Conservation (phyloP, 2,113 vertebrate genomes). For the Solea senegalensis region DNA sequence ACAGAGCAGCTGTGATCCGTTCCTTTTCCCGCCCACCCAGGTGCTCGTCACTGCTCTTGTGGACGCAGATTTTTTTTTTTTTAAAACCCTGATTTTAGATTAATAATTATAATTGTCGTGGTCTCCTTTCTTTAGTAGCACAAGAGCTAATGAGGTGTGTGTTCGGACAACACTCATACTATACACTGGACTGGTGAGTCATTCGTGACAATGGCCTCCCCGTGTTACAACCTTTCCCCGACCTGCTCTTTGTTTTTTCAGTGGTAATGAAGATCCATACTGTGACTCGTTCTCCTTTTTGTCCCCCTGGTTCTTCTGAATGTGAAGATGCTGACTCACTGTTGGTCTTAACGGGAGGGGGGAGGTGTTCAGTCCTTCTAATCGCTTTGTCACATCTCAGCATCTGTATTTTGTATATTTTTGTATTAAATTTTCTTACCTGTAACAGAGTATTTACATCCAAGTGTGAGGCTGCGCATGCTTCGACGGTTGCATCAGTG, state of each 20-base stretch:
- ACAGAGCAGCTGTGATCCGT: neutral
- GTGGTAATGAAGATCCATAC: constrained; percentile 65
- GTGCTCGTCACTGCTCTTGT: constrained; percentile 46
- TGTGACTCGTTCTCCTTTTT: constrained; percentile 47
- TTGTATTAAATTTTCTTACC: constrained; percentile 62
- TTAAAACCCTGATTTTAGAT: too few relatives aligned
- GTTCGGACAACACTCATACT: constrained; percentile 32
- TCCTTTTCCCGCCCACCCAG: neutral
- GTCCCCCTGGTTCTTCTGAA: constrained; percentile 54
- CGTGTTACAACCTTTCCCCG: constrained; percentile 18
- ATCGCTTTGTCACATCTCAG: constrained; percentile 33
- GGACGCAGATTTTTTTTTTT: neutral
- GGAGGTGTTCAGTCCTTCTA: constrained; percentile 25
- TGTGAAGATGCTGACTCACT: constrained; percentile 58
- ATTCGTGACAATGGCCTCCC: constrained; percentile 15
- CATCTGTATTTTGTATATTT: constrained; percentile 76
- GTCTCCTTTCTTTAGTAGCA: constrained; percentile 51
- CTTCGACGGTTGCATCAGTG: constrained; percentile 69
- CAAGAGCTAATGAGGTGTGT: constrained; percentile 42
- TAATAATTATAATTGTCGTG: neutral
- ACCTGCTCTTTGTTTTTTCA: constrained; percentile 51
- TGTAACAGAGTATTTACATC: constrained; percentile 46
- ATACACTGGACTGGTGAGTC: constrained; percentile 71
- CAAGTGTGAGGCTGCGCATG: constrained; percentile 59
- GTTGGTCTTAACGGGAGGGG: constrained; percentile 43